A percentile compares a stretch with the other conserved stretches of the same genome.
Conservation (phyloP, 2,888 invertebrate species). For the Sphaeridia pumilis region DNA sequence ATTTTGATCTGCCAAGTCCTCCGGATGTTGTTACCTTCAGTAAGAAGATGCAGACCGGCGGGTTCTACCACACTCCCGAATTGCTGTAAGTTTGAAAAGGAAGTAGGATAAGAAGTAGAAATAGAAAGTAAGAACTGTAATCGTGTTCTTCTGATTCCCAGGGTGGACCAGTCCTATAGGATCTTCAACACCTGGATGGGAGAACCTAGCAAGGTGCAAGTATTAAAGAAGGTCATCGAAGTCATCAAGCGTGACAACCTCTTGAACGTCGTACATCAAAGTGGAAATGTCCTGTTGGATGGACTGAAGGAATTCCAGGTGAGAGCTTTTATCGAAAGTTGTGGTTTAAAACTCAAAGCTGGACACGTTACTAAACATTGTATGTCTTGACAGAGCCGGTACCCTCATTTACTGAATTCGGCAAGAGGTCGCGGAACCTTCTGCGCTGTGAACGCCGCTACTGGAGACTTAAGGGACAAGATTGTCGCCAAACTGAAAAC, state of each 20-base stretch:
- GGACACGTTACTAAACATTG: too few relatives aligned
- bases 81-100: conserved; percentile 54
- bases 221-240: conserved; percentile 69
- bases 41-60: conserved; percentile 97
- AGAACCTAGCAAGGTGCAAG: conserved; percentile 82
- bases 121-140: too few relatives aligned
- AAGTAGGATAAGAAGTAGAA: too few relatives aligned
- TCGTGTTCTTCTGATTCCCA: conserved; percentile 42
- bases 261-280: conserved; percentile 55
- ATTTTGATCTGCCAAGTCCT: conserved; percentile 69
- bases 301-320: conserved; percentile 44
- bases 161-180: conserved; percentile 65
- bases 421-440: conserved; percentile 81
- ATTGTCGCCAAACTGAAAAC: conserved; percentile 54
- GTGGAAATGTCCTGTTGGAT: conserved; percentile 50
- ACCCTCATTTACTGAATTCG: conserved; percentile 58
- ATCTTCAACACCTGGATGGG: conserved; percentile 99
- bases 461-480: conserved; percentile 55
- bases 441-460: conserved; percentile 60
- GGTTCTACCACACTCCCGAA: conserved; percentile 70
- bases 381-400: conserved; percentile 62
- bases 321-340: too few relatives aligned
- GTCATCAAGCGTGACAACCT: conserved; percentile 71
- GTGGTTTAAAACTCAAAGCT: too few relatives aligned
- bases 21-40: conserved; percentile 95